Percentiles rank a stretch among this genome's conserved stretches.
These are phyloP conservation scores for pig (Sus scrofa) DNA, from an alignment of 2,113 vertebrate genomes.

Conservation along the genomic window T2T-Sscrofa CM000812.6:28508501-28509000, in stretches of 20 bases:
- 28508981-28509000: background rate
- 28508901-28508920: background rate
- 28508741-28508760: background rate
- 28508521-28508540: too few species aligned
- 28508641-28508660: slow-evolving; percentile 11
- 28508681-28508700: background rate
- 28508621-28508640: background rate
- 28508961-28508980: background rate
- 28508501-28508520: too few species aligned
- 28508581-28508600: too few species aligned
- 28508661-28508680: background rate
- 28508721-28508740: background rate
- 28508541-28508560: too few species aligned
- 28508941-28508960: background rate
- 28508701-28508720: background rate
- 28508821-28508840: background rate
- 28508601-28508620: too few species aligned
- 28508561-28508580: too few species aligned
- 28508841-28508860: background rate
- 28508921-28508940: background rate
- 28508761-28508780: background rate
- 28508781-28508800: background rate
- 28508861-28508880: background rate
- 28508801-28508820: background rate
- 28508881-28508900: background rate